Evolutionary conservation across 2,888 invertebrate species (phyloP), one percentile per base, ranked within the genome.

Genomic region (Latheticus oryzae): DNA sequence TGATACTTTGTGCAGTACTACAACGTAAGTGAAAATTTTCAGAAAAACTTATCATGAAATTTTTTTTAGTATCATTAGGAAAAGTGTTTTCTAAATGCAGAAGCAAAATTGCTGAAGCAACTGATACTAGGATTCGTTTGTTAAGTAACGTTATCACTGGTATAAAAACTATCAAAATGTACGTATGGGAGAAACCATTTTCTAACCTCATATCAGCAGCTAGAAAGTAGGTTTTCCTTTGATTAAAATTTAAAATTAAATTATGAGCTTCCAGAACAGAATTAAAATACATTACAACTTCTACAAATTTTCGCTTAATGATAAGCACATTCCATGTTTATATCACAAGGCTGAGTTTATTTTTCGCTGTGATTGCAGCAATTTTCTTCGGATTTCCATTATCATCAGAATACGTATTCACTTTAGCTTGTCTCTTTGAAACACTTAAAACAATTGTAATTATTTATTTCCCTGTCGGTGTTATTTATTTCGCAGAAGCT

Each of bases 391-490:
- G 88, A 17, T 80, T 88, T 64, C 77, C 85, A 67, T 84, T 95
- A 63, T 88, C 86, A 5, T 89, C 95, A 2, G 90, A 93, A 73
- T 85, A 84, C 74, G 91, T 93, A 8, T 94, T 94, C 78, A 91
- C 94, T 47, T 84, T 93, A 42, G 90, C 93, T 9, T 90, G 95
- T 2, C 90, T 94, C 76, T 95, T 92, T 80, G 95, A 94, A 72
- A 89, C 93, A 45, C 80, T 95, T 50, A 84, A 89, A 74, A 76
- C 85, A 5, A 79, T 85, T 1, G 85, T 86, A 78, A 86, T 86
- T 40, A 87, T 86, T 66, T 83, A 82, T 66, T 86, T 85, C 73
- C 88, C 85, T 3, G 71, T 83, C 74, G 88, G 82, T 2, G 75
- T 89, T 24, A 78, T 84, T 1, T 79, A 81, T 43, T 77, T 84